These are phyloP conservation scores for Poicephalus meyeri DNA, from an alignment of 2,113 vertebrate species.

Conservation along the genomic window DNA sequence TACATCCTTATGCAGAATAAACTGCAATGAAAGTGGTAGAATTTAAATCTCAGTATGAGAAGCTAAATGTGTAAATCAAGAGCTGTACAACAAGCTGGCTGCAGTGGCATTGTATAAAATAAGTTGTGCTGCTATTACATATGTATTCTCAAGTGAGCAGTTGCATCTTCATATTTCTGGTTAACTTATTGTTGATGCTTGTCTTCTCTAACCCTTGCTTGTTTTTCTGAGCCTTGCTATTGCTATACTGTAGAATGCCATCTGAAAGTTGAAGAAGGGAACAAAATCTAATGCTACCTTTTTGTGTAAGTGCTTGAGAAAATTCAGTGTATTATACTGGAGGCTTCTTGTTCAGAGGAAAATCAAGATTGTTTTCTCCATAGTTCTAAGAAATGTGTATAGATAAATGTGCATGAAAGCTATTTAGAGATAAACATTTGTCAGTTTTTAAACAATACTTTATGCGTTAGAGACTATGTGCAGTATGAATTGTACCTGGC, in stretches of 20 bases:
- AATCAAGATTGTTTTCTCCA: background rate
- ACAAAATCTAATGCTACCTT: background rate
- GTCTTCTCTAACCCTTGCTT: background rate
- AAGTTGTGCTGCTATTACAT: background rate
- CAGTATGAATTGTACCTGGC: background rate
- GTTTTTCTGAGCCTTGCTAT: background rate
- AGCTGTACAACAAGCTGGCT: background rate
- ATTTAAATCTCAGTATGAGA: background rate
- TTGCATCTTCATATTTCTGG: background rate
- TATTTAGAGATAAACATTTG: background rate
- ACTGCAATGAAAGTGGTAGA: background rate
- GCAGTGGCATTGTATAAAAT: background rate
- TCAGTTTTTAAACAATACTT: background rate
- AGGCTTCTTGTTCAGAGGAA: constrained; percentile 31
- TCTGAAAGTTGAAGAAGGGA: background rate
- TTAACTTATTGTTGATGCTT: background rate
- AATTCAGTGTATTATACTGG: background rate
- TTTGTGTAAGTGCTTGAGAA: background rate
- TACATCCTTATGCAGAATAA: background rate
- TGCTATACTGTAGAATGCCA: background rate
- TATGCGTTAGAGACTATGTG: background rate
- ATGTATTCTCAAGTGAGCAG: background rate
- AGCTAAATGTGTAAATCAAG: background rate
- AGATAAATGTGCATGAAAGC: background rate
- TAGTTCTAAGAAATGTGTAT: background rate